Conservation (phyloP, 2,797 vertebrate species). For the Toxotes lorentzi region DNA sequence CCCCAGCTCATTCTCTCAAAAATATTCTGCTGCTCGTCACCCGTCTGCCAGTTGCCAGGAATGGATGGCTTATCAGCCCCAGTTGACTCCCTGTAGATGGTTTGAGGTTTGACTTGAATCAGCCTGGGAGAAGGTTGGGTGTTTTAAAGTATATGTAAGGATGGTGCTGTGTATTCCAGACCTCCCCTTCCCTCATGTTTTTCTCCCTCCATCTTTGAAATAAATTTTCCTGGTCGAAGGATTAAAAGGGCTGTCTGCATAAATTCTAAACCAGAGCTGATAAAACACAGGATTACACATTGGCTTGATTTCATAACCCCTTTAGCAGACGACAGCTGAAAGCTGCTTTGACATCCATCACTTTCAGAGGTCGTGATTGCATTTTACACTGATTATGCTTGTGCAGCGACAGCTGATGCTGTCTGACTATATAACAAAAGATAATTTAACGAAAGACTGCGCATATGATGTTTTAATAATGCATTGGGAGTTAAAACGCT, state of each 20-base stretch:
- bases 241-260: conserved; percentile 43
- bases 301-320: conserved; percentile 63
- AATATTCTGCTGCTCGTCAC: conserved; percentile 28
- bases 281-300: conserved; percentile 49
- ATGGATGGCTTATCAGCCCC: conserved; percentile 16
- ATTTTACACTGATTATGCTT: conserved; percentile 59
- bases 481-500: conserved; percentile 11
- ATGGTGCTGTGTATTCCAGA: conserved; percentile 7
- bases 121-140: not conserved
- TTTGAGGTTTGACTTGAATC: conserved; percentile 30
- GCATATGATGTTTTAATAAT: conserved; percentile 48
- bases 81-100: conserved; percentile 4
- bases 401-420: conserved; percentile 37
- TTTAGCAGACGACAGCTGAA: conserved; percentile 55
- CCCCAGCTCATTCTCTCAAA: conserved; percentile 10
- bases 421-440: conserved; percentile 53
- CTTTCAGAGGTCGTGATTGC: conserved; percentile 42
- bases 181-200: not conserved
- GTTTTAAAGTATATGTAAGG: conserved; percentile 22
- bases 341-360: conserved; percentile 52
- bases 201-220: conserved; percentile 17
- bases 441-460: conserved; percentile 46
- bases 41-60: not conserved
- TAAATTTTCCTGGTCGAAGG: conserved; percentile 27
- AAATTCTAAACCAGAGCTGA: conserved; percentile 28